Evolutionary conservation across 1,140 invertebrate genomes (phyloP).

Genomic region (Eciton burchellii): DNA sequence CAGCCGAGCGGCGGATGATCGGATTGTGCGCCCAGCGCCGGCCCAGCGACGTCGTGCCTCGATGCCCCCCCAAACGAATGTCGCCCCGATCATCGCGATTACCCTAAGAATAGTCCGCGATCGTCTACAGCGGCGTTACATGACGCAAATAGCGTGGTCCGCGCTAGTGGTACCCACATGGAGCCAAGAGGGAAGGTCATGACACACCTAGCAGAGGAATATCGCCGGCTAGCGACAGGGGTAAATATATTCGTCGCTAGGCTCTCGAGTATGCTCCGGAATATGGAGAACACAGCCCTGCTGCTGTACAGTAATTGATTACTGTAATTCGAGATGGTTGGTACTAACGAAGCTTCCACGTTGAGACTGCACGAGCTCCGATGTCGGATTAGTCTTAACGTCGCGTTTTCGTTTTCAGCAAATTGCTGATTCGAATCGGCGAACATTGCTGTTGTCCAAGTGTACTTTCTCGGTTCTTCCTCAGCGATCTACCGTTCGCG

Average conservation of each 20-base stretch:
- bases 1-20: slow-evolving; percentile 74
- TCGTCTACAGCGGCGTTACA: slow-evolving; percentile 41
- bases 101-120: slow-evolving; percentile 66
- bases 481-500: not conserved
- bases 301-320: slow-evolving; percentile 3
- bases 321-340: no score
- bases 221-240: not conserved
- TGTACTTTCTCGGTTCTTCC: not conserved
- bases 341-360: not conserved
- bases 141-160: slow-evolving; percentile 65
- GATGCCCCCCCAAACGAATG: slow-evolving; percentile 3
- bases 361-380: not conserved
- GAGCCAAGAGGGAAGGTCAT: slow-evolving; percentile 66
- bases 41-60: slow-evolving; percentile 37
- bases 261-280: slow-evolving; percentile 27
- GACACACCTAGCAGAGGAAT: slow-evolving; percentile 31
- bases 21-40: slow-evolving; percentile 66
- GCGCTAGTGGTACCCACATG: not conserved
- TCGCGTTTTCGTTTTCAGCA: no score
- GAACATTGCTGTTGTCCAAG: not conserved
- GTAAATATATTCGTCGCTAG: slow-evolving; percentile 39
- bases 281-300: not conserved
- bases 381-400: not conserved
- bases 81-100: slow-evolving; percentile 34
- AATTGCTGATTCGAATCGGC: no score